Evolutionary conservation across 2,113 vertebrate genomes (phyloP), one percentile per base, ranked within the genome.

Genomic region (Phyllopteryx taeniolatus): DNA sequence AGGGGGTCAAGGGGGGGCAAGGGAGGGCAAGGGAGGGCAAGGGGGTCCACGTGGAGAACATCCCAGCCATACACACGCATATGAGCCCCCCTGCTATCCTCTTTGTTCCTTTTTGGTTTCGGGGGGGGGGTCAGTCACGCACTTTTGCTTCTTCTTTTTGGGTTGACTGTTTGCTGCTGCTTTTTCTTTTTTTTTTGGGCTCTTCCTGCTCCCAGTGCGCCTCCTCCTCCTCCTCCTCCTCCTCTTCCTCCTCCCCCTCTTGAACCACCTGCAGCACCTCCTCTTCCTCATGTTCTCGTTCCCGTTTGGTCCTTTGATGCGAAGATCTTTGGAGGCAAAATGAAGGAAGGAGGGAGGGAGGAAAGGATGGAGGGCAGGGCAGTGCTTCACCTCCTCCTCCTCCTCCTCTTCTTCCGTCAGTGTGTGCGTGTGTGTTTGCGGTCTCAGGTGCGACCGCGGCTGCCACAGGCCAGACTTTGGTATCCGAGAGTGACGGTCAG

Each of bases 21-120:
- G 85, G 79, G 78, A 62, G 31, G 59, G 57, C 73, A 83, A 79
- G 10, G 84, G 79, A n/a, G n/a, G 76, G 67, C 27, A 27, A 27
- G 27, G 27, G 27, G 27, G 27, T 27, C 27, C 27, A 27, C 27
- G 27, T 27, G 77, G 68, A 86, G 77, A 83, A 86, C 81, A 79
- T 86, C 85, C 85, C 79, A 89, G 79, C 87, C 86, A 31, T 20
- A 82, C 77, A 79, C 78, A 82, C 80, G 79, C 82, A 85, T 82
- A 47, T n/a, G 9, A 65, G 20, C 83, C 87, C 87, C 85, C 83
- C 87, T 87, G 81, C 83, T 86, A 86, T 84, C 83, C 85, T 89
- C 89, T 68, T 76, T 72, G 79, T 83, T 83, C 82, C 85, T 91
- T 92, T 94, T 94, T 93, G 91, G 91, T 93, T 94, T 91, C 87